phyloP scores from a whole-genome alignment of 2,113 vertebrate species.

The Leuciscus idus region DNA sequence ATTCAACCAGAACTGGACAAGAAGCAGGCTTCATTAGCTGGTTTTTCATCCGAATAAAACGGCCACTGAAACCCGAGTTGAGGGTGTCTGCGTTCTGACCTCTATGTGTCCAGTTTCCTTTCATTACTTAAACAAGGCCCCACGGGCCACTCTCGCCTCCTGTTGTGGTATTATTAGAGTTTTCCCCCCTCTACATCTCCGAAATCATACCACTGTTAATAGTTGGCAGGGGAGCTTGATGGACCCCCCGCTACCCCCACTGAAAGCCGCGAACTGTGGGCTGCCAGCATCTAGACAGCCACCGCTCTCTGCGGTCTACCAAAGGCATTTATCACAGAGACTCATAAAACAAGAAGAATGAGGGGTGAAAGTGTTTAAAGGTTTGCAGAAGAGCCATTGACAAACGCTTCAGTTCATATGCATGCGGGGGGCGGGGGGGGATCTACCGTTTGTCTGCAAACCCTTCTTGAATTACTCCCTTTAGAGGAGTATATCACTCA shows the following conservation, averaged over 20 bases:
- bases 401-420: slow-evolving; percentile 43
- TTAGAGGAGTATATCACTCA: slow-evolving; percentile 38
- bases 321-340: slow-evolving; percentile 69
- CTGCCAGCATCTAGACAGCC: slow-evolving; percentile 72
- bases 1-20: neutral
- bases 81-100: neutral
- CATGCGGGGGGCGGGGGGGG: slow-evolving; percentile 51
- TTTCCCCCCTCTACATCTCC: slow-evolving; percentile 49
- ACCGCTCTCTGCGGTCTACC: slow-evolving; percentile 73
- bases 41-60: slow-evolving; percentile 15
- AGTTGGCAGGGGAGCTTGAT: slow-evolving; percentile 64
- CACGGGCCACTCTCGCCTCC: slow-evolving; percentile 53
- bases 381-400: slow-evolving; percentile 67
- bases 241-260: slow-evolving; percentile 36
- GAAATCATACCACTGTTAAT: slow-evolving; percentile 67
- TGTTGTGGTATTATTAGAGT: slow-evolving; percentile 64
- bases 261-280: slow-evolving; percentile 58
- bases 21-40: slow-evolving; percentile 36
- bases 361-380: slow-evolving; percentile 54
- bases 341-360: slow-evolving; percentile 67
- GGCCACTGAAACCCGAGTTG: neutral
- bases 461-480: slow-evolving; percentile 66
- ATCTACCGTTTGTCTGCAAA: slow-evolving; percentile 69
- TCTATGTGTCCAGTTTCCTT: slow-evolving; percentile 36
- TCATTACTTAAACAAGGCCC: slow-evolving; percentile 27